Conservation (phyloP, 2,113 vertebrate genomes). For the Pagrus major region DNA sequence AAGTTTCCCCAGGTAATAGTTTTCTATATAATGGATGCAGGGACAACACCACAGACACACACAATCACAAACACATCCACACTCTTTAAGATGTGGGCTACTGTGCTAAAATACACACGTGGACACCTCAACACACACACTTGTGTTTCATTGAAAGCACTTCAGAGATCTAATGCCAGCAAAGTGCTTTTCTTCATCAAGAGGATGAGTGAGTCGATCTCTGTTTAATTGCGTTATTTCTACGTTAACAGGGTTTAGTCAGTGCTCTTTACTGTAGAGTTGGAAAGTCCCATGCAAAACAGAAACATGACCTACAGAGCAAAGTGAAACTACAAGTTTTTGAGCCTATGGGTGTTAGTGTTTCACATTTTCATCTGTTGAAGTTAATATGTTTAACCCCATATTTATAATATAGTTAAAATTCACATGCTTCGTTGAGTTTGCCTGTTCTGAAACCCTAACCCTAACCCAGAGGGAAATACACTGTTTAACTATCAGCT, state of each 20-base stretch:
- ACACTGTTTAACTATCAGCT: background rate
- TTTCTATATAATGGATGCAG: background rate
- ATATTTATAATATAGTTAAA: background rate
- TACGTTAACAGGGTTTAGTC: slow-evolving; percentile 40
- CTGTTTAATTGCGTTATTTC: slow-evolving; percentile 46
- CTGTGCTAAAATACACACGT: slow-evolving; percentile 7
- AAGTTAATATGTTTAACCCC: background rate
- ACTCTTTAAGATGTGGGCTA: slow-evolving; percentile 9
- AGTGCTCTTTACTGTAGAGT: background rate
- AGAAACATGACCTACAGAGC: background rate
- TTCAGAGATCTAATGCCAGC: slow-evolving; percentile 25
- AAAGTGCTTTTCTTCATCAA: slow-evolving; percentile 27
- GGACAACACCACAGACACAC: background rate
- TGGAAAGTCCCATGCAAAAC: background rate
- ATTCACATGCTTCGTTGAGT: background rate
- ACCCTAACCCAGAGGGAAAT: no score
- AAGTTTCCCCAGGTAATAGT: slow-evolving; percentile 2
- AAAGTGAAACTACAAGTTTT: background rate
- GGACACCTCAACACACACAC: background rate
- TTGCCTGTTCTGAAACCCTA: background rate
- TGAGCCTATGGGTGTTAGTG: background rate
- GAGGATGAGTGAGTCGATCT: slow-evolving; percentile 36
- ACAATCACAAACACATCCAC: background rate
- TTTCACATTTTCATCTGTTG: background rate
- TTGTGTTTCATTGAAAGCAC: slow-evolving; percentile 14